phyloP scores from a whole-genome alignment of 2,113 vertebrate species.

The Tragelaphus scriptus region DNA sequence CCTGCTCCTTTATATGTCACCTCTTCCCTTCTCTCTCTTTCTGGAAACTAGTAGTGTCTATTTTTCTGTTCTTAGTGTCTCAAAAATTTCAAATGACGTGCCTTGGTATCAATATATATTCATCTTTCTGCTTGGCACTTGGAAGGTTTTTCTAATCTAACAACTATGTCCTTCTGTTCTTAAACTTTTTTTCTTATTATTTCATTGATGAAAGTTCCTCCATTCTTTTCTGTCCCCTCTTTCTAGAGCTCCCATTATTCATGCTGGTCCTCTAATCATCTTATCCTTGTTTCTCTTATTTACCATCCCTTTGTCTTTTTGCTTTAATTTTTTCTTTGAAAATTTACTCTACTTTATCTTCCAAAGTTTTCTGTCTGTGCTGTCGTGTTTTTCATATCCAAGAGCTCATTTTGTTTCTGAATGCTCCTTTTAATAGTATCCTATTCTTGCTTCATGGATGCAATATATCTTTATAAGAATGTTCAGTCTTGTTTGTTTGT shows the following conservation, averaged over 20 bases:
- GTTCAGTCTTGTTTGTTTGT: not conserved
- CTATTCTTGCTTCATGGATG: not conserved
- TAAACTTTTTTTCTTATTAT: not conserved
- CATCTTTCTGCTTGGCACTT: not conserved
- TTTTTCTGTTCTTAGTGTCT: not conserved
- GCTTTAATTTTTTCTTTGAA: not conserved
- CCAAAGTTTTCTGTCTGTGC: not conserved
- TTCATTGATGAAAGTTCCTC: not conserved
- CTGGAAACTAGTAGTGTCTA: not conserved
- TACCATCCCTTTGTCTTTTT: not conserved
- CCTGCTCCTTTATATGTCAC: not conserved
- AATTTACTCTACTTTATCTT: not conserved
- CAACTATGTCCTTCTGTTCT: not conserved
- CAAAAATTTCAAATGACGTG: not conserved
- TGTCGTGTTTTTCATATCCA: not conserved
- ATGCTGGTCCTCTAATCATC: not conserved
- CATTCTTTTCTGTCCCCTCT: not conserved
- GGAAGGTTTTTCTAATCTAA: not conserved
- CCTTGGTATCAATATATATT: not conserved
- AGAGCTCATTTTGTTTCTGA: not conserved
- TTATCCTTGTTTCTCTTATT: not conserved
- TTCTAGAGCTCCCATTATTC: not conserved
- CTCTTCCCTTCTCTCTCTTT: not conserved
- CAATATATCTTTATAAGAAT: not conserved
- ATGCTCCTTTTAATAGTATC: not conserved